Base-by-base conservation (phyloP, 2,797 vertebrate genomes). In the Neopelma chrysocephalum region DNA sequence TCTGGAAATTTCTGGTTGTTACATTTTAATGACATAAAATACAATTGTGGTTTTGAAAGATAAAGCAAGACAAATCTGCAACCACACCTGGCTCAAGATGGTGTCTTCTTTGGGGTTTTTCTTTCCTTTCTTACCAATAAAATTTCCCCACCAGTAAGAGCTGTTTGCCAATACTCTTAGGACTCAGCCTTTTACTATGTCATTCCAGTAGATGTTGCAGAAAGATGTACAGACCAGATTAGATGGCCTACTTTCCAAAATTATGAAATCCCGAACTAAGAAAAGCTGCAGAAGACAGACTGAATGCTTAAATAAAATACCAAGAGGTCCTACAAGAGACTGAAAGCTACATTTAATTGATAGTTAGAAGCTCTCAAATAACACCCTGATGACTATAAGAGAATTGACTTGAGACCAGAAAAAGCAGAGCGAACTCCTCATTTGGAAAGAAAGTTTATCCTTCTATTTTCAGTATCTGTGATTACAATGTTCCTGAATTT, bases 281-380 rank as follows among this genome's bases (percentile, higher is more conserved):
- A 95, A 91, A 90, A 93, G 72, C 34, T 86, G 54, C 53, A 94
- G 29, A 43, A 91, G 65, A 76, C 58, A 93, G 80, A 60, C 31
- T 56, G 54, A 81, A 79, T 40, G 32, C 54, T 92, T 79, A 36
- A 84, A 36, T 58, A 89, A 91, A 84, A 82, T 38, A 94, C 27
- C 68, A 80, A 29, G 38, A 96, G 71, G 60, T 80, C 48, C 87
- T 85, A 77, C n/a, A 78, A 70, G 53, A 84, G 64, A 78, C 4
- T 79, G 60, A 77, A 94, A 91, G 43, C 70, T 77, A 90, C 56
- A 87, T 90, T 89, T 90, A 96, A 76, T 48, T 86, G 93, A 88
- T 66, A 83, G 77, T 79, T 83, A 53, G 42, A 94, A 27, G n/a
- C 32, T 84, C 48, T 73, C 87, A 93, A 94, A 88, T 84, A 90